These are phyloP conservation scores for Crotophaga sulcirostris DNA, from an alignment of 2,113 vertebrate species.

Conservation along the genomic window DNA sequence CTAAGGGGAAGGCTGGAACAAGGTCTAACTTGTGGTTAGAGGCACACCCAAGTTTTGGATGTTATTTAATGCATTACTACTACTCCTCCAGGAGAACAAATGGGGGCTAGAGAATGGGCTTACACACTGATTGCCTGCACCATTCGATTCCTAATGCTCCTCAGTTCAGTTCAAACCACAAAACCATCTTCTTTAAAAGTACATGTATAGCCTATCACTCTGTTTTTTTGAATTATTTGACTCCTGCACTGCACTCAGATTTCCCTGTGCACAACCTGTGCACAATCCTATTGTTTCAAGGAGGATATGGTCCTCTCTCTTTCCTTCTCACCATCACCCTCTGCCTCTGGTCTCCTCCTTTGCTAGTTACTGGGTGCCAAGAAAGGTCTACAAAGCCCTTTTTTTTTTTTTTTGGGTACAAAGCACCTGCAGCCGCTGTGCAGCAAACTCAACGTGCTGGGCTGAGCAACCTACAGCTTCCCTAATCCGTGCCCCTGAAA, in stretches of 20 bases:
- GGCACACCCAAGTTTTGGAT: background rate
- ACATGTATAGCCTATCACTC: background rate
- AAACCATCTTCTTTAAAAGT: background rate
- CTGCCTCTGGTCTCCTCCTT: background rate
- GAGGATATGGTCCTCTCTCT: background rate
- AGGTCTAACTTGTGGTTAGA: background rate
- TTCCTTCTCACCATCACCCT: background rate
- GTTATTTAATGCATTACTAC: background rate
- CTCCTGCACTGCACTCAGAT: background rate
- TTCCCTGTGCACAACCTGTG: background rate
- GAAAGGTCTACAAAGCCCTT: background rate
- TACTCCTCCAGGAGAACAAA: background rate
- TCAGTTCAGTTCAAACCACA: background rate
- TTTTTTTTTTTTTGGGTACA: fast-evolving
- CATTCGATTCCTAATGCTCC: background rate
- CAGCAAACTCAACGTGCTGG: background rate
- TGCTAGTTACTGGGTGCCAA: background rate
- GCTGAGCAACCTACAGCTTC: background rate
- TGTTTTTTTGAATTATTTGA: background rate
- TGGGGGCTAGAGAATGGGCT: background rate
- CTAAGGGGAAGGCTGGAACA: background rate
- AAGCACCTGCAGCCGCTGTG: background rate
- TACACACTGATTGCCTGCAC: background rate
- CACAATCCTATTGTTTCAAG: background rate
- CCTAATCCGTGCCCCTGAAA: background rate